Percentiles rank a stretch among this genome's conserved stretches.
phyloP scores from a whole-genome alignment of 1,140 invertebrate genomes.

The Procambarus virginalis region DNA sequence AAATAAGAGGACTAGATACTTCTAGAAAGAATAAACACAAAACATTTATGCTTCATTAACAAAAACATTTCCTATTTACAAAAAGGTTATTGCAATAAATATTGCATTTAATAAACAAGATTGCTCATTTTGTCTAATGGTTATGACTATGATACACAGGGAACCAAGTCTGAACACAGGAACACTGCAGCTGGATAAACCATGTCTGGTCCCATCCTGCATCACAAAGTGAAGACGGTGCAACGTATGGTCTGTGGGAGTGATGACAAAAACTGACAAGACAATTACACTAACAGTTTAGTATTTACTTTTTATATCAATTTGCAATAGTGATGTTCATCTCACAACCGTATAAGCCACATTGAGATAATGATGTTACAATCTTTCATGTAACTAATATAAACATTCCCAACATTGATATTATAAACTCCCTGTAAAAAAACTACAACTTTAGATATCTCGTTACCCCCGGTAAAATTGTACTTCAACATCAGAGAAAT shows the following conservation, averaged over 20 bases:
- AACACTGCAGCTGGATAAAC: slow-evolving; percentile 31
- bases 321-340: slow-evolving; percentile 14
- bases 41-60: not conserved
- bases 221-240: slow-evolving; percentile 15
- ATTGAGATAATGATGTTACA: slow-evolving; percentile 1
- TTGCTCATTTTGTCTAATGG: not conserved
- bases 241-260: not conserved
- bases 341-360: slow-evolving; percentile 16
- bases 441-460: slow-evolving; percentile 14
- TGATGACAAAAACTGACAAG: not conserved
- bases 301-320: not conserved
- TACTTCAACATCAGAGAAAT: not conserved
- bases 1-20: not conserved
- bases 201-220: slow-evolving; percentile 20
- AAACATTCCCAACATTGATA: slow-evolving; percentile 6
- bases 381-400: slow-evolving; percentile 20
- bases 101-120: not conserved
- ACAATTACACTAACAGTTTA: slow-evolving; percentile 6
- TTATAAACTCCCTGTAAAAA: not conserved
- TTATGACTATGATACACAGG: not conserved
- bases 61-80: not conserved
- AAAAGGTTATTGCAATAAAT: not conserved
- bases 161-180: not conserved
- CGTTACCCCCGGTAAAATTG: not conserved
- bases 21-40: not conserved